Conservation (phyloP, 2,888 invertebrate species). For the Apodemia duryi region DNA sequence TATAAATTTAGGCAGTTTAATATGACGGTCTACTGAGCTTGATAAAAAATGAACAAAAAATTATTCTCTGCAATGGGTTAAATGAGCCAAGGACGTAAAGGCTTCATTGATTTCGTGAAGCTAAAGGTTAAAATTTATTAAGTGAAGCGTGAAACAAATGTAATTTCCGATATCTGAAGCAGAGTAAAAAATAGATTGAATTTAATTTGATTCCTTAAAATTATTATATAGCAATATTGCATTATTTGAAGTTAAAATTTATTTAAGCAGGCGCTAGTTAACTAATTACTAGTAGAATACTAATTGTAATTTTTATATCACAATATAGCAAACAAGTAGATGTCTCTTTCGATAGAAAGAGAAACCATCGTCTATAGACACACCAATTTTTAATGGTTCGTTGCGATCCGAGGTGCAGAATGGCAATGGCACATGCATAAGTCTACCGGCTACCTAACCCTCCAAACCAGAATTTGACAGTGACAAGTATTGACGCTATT, state of each 20-base stretch:
- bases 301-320: too few relatives aligned
- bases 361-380: too few relatives aligned
- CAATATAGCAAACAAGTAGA: too few relatives aligned
- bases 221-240: not conserved
- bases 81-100: slow-evolving; percentile 14
- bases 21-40: slow-evolving; percentile 1
- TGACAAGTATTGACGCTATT: too few relatives aligned
- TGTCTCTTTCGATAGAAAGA: too few relatives aligned
- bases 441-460: too few relatives aligned
- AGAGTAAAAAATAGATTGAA: slow-evolving; percentile 15
- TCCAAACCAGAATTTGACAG: too few relatives aligned
- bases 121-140: slow-evolving; percentile 33
- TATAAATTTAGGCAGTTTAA: not conserved
- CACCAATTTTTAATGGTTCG: too few relatives aligned
- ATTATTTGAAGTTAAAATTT: not conserved
- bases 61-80: slow-evolving; percentile 19
- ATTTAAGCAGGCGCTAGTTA: not conserved
- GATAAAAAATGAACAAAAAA: not conserved
- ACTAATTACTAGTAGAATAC: not conserved
- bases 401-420: too few relatives aligned
- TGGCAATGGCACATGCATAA: too few relatives aligned
- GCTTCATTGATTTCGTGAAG: slow-evolving; percentile 27
- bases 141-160: slow-evolving; percentile 28
- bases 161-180: slow-evolving; percentile 22
- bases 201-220: not conserved